Percentiles rank a stretch among this genome's conserved stretches.
Evolutionary conservation across 1,140 invertebrate species (phyloP).

Genomic region (Meloidogyne floridensis): DNA sequence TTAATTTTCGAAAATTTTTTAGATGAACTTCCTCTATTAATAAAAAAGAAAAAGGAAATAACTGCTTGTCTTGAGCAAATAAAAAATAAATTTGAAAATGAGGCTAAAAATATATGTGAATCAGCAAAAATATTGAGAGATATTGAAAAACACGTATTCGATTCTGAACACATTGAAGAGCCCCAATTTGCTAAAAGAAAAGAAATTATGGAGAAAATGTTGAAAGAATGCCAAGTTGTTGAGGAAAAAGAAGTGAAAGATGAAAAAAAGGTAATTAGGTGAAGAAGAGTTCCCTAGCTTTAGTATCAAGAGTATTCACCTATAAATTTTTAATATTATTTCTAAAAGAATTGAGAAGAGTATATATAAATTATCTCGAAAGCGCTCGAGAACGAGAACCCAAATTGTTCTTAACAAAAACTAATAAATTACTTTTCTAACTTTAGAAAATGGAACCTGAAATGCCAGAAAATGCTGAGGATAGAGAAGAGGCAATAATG

Average conservation of each 20-base stretch:
- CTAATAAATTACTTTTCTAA: neutral
- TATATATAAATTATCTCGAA: too few relatives aligned
- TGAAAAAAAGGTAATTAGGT: neutral
- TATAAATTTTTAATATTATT: too few relatives aligned
- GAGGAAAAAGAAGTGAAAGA: neutral
- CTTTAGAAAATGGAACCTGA: neutral
- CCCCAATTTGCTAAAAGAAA: neutral
- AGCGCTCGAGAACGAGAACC: too few relatives aligned
- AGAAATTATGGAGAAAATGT: neutral
- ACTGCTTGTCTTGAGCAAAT: neutral
- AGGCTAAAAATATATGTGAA: neutral
- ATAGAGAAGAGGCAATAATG: neutral
- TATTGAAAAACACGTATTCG: constrained; percentile 4
- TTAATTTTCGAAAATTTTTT: neutral
- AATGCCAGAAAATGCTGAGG: neutral
- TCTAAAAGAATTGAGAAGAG: too few relatives aligned
- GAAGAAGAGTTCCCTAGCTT: too few relatives aligned
- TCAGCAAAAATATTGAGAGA: neutral
- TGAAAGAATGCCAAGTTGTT: neutral
- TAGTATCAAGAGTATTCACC: too few relatives aligned
- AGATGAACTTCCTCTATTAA: constrained; percentile 9
- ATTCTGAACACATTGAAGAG: neutral
- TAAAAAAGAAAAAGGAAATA: neutral
- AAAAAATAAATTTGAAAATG: constrained; percentile 6
- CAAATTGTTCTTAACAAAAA: too few relatives aligned